Base-by-base conservation (phyloP, 2,113 vertebrate genomes). In the Prochilodus magdalenae region DNA sequence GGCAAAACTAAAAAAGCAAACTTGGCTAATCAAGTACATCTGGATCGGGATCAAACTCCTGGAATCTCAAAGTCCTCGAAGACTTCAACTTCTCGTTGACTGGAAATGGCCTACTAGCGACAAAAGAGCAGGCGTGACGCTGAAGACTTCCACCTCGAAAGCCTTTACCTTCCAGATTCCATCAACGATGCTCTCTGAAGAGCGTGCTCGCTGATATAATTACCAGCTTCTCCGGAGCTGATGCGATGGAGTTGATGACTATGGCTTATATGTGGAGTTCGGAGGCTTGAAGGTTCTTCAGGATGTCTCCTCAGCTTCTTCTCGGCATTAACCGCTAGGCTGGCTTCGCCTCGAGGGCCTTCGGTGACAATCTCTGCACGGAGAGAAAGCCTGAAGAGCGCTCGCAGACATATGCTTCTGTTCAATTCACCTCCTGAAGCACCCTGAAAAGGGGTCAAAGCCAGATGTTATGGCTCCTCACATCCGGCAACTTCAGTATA, bases 381-480 rank as follows among this genome's bases (percentile, higher is more conserved):
- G 30, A 44, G 44, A 53, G 72, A 63, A 14, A 22, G 47, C 47
- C 60, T 74, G 59, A 74, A 83, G 70, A 74, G 76, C 29, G 27
- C 59, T 47, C n/a, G 40, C 69, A 20, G 47, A 26, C 76, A 67
- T 65, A 65, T 57, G 70, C 73, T 65, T 33, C 27, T 51, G 59
- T 65, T 81, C 67, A 26, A 7, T 30, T 33, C 13, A 49, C 60
- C 29, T 74, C 59, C 69, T 79, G 27, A 83, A 74, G 71, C 57
- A 73, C 70, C 59, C 59, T 40, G 59, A 40, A 73, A 20, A 47
- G 49, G 24, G 40, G 75, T 78, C 81, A 55, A 26, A 51, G 71
- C 14, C 67, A 79, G 51, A 73, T 77, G 69, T 57, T 73, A 83
- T 26, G 24, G 60, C 69, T 73, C 47, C 27, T 73, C 40, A 1